A percentile compares a stretch with the other conserved stretches of the same genome.
Conservation (phyloP, 2,888 invertebrate species). For the Hydraecia micacea region DNA sequence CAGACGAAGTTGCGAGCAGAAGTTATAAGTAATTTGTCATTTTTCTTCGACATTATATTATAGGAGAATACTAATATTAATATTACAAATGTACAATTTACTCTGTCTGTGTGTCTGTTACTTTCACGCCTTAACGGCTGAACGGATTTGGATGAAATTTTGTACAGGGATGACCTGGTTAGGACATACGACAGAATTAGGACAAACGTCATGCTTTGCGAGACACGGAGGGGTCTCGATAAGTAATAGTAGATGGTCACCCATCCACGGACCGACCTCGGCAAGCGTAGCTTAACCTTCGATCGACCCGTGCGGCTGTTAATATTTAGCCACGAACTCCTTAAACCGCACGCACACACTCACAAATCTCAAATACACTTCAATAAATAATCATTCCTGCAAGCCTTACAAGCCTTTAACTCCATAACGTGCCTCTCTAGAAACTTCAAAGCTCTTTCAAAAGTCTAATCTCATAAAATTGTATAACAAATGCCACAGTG, state of each 20-base stretch:
- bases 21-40: no score
- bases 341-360: background rate
- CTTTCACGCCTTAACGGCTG: no score
- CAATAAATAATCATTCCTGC: background rate
- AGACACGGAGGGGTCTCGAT: background rate
- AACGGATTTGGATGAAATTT: no score
- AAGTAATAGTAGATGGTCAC: no score
- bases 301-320: background rate
- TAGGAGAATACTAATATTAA: no score
- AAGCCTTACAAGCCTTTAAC: slow-evolving; percentile 19
- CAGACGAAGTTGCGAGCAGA: no score
- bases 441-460: slow-evolving; percentile 41
- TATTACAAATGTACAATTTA: no score
- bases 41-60: no score
- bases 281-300: background rate
- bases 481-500: slow-evolving; percentile 50
- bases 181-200: no score
- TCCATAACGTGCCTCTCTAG: slow-evolving; percentile 13
- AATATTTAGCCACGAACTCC: background rate
- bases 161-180: no score
- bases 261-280: no score
- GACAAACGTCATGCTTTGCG: background rate
- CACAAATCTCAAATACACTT: background rate
- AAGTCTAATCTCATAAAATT: slow-evolving; percentile 60
- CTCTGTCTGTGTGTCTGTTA: no score